These are phyloP conservation scores for Panulirus ornatus DNA, from an alignment of 1,140 invertebrate species.

Conservation along the genomic window DNA sequence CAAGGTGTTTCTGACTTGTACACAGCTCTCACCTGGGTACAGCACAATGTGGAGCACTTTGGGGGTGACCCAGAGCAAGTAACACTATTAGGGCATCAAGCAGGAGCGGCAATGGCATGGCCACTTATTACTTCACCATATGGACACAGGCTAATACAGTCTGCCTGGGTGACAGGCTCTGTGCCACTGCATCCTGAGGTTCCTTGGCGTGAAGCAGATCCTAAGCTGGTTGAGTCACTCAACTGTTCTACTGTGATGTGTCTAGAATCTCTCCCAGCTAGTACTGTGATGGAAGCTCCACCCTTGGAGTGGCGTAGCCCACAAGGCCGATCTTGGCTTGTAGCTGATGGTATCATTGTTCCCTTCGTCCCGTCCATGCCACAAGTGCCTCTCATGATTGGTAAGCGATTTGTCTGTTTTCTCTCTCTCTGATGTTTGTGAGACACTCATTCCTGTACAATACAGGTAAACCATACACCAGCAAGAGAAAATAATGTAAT, in stretches of 20 bases:
- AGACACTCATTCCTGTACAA: no score
- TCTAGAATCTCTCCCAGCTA: slow-evolving; percentile 36
- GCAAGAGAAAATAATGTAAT: not conserved
- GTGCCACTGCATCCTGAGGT: slow-evolving; percentile 65
- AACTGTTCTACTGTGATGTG: slow-evolving; percentile 65
- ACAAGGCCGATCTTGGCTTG: slow-evolving; percentile 64
- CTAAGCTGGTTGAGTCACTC: slow-evolving; percentile 29
- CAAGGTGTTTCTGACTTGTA: slow-evolving; percentile 90
- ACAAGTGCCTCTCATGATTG: slow-evolving; percentile 68
- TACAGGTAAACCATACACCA: not conserved
- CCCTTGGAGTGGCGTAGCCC: slow-evolving; percentile 33
- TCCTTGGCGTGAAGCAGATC: slow-evolving; percentile 62
- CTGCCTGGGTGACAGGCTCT: slow-evolving; percentile 76
- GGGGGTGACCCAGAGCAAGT: slow-evolving; percentile 87
- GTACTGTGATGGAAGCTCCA: slow-evolving; percentile 51
- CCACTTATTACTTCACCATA: slow-evolving; percentile 82
- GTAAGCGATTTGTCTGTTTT: slow-evolving; percentile 46
- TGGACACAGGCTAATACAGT: slow-evolving; percentile 76
- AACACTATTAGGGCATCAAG: slow-evolving; percentile 88
- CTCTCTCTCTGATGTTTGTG: not conserved
- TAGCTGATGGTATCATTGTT: slow-evolving; percentile 71
- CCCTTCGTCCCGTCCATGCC: slow-evolving; percentile 66
- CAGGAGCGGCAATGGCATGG: slow-evolving; percentile 88
- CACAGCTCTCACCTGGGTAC: slow-evolving; percentile 87
- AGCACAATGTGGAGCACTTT: slow-evolving; percentile 88